Conservation (phyloP, 2,113 vertebrate genomes). For the Chamaetylas fuelleborni region DNA sequence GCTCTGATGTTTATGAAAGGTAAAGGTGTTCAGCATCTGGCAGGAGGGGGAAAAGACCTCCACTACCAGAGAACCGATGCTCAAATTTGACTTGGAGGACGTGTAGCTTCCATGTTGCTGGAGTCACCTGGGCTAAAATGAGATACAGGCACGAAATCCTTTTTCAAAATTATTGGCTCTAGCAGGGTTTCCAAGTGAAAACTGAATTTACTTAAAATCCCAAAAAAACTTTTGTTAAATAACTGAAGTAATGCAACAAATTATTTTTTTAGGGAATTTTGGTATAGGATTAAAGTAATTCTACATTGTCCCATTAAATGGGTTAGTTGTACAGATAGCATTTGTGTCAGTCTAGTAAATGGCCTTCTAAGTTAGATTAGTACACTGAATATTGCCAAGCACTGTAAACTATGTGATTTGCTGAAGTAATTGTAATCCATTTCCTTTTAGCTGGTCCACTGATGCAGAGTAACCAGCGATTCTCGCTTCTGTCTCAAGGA, state of each 20-base stretch:
- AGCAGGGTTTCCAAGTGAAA: neutral
- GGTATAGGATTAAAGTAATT: neutral
- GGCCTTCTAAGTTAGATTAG: neutral
- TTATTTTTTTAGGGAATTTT: neutral
- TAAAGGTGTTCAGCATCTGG: neutral
- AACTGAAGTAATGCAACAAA: neutral
- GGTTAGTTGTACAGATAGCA: neutral
- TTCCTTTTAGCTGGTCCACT: conserved; percentile 84
- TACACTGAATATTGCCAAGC: conserved; percentile 9
- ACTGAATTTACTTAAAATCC: neutral
- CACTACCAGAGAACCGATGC: neutral
- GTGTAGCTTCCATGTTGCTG: neutral
- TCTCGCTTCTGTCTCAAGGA: conserved; percentile 89
- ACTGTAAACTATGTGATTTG: neutral
- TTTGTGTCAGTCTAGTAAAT: neutral
- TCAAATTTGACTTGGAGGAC: neutral
- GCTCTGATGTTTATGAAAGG: neutral
- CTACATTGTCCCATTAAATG: neutral
- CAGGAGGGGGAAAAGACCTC: neutral
- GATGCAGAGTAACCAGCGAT: conserved; percentile 87
- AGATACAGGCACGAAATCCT: neutral
- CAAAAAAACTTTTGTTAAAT: neutral
- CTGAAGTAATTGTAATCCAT: conserved; percentile 72
- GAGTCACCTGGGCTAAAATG: neutral
- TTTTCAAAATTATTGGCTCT: neutral